Base-by-base conservation (phyloP, 2,797 vertebrate genomes). In the Melanotaenia trifasciata region DNA sequence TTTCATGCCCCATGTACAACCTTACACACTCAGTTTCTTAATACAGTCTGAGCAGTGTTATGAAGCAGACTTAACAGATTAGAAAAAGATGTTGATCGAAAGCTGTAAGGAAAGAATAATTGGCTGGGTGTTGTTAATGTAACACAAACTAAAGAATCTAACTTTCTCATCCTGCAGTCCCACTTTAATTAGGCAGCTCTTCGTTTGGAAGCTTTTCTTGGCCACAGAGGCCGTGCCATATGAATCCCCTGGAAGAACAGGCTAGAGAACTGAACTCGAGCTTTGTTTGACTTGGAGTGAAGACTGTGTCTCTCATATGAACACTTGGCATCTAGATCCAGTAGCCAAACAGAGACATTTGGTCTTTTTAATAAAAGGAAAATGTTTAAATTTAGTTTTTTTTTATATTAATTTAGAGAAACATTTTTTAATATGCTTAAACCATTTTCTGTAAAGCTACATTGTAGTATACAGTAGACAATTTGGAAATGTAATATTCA, bases 211-310 rank as follows among this genome's bases (percentile, higher is more conserved):
- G 87, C 79, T 94, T 90, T 87, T 86, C 65, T 92, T 94, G 90
- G 91, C 89, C 64, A 61, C 65, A 43, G 65, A 84, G 70, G 61
- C 74, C 38, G 28, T 62, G 79, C 67, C 90, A 84, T 73, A 81
- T 70, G 77, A 88, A 80, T 89, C 83, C 74, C 50, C 75, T 53
- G 64, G 62, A 88, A 65, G 38, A 78, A 72, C 58, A 65, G 47
- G 56, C 80, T 22, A 59, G 59, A 76, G 68, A 87, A 75, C 16
- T 82, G 81, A 88, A 81, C 78, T 71, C 50, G 22, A 33, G 58
- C 86, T 90, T 90, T 93, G 83, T 93, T 94, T 90, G 83, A 85
- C 72, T 92, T 94, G 93, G 91, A 89, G 26, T 40, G 16, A 16
- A 57, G 14, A 5, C n/a, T n/a, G 32, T 45, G 67, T 84, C 74